A percentile compares a stretch with the other conserved stretches of the same genome.
These are phyloP conservation scores for Procavia capensis DNA, from an alignment of 2,113 vertebrate genomes.

Conservation along the genomic window DNA sequence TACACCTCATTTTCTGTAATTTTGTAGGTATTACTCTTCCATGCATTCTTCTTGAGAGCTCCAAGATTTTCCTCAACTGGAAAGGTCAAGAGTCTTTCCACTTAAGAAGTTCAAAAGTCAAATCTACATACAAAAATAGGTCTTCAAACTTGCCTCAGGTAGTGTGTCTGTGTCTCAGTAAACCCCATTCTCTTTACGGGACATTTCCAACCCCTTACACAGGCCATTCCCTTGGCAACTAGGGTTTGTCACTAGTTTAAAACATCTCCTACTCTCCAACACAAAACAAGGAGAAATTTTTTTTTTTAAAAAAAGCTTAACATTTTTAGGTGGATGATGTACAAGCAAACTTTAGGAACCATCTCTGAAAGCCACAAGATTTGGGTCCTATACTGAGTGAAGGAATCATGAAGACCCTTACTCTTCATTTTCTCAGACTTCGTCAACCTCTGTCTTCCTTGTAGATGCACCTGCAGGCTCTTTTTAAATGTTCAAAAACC, in stretches of 20 bases:
- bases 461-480: background rate
- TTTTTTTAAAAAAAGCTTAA: background rate
- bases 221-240: background rate
- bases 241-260: background rate
- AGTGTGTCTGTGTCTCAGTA: background rate
- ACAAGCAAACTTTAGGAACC: constrained; percentile 58
- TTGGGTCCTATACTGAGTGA: background rate
- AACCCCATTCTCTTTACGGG: constrained; percentile 1
- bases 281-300: background rate
- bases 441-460: background rate
- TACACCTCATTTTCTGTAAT: background rate
- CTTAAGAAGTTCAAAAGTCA: constrained; percentile 10
- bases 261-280: background rate
- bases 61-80: constrained; percentile 14
- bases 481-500: background rate
- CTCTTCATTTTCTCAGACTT: background rate
- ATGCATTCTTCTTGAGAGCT: background rate
- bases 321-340: background rate
- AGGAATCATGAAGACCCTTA: background rate
- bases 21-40: background rate
- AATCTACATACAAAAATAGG: background rate
- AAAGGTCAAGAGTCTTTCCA: constrained; percentile 14
- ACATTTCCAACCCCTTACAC: background rate
- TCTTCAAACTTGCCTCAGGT: background rate
- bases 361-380: constrained; percentile 70